phyloP scores from a whole-genome alignment of 2,113 vertebrate genomes.

The Pongo pygmaeus region DNA sequence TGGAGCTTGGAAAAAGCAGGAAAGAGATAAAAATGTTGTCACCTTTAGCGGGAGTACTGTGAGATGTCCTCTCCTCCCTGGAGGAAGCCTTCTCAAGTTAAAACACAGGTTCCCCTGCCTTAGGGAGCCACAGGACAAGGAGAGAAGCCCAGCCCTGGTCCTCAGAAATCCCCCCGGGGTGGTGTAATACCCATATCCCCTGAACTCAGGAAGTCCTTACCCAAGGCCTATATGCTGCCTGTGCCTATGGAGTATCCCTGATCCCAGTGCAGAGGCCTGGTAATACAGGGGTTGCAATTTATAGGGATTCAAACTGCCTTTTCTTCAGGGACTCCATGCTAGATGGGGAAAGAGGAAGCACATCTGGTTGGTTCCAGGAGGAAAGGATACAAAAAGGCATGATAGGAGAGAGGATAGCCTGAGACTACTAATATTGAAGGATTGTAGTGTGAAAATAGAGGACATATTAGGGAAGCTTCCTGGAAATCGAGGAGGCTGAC shows the following conservation, averaged over 20 bases:
- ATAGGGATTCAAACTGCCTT: neutral
- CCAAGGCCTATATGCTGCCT: neutral
- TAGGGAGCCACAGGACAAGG: neutral
- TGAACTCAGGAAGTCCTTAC: neutral
- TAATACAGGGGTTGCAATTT: neutral
- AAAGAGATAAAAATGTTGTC: neutral
- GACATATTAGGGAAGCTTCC: neutral
- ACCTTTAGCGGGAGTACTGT: neutral
- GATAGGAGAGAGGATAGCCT: neutral
- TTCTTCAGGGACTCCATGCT: neutral
- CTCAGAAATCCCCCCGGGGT: neutral
- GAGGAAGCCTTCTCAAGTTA: neutral
- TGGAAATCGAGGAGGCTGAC: neutral
- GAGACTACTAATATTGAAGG: neutral
- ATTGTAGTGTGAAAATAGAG: neutral
- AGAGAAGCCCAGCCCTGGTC: neutral
- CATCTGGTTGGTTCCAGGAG: neutral
- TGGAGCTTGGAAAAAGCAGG: neutral
- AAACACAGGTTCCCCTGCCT: neutral
- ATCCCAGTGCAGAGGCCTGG: neutral
- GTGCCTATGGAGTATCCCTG: too few relatives aligned
- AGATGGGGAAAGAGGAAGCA: neutral
- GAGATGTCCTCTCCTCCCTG: neutral
- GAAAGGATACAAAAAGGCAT: neutral
- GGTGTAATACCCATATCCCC: neutral